These are phyloP conservation scores for Mixornis gularis DNA, from an alignment of 2,113 vertebrate species.

Conservation along the genomic window DNA sequence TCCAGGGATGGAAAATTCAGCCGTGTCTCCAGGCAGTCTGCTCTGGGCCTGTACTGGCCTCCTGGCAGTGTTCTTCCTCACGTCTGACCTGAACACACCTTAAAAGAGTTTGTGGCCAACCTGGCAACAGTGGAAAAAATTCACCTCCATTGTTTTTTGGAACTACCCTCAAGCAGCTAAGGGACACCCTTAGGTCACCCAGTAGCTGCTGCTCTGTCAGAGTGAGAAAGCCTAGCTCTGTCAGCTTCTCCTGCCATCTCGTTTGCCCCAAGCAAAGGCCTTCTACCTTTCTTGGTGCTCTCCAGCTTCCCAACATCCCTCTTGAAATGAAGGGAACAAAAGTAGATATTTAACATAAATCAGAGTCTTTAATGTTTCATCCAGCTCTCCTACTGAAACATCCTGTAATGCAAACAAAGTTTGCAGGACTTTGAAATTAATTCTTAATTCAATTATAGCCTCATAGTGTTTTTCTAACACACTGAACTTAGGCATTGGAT, in stretches of 20 bases:
- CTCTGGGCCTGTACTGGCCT: background rate
- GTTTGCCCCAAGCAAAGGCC: background rate
- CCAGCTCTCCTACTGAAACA: background rate
- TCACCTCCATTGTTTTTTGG: background rate
- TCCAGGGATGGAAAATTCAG: background rate
- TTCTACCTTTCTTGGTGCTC: background rate
- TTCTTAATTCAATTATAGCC: background rate
- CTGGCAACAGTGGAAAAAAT: background rate
- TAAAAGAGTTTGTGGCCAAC: background rate
- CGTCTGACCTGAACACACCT: accelerated
- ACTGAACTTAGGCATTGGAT: background rate
- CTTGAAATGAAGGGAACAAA: background rate
- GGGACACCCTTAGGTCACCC: background rate
- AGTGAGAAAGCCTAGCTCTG: background rate
- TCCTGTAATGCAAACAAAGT: background rate
- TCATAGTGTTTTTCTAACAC: background rate
- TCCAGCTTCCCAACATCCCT: background rate
- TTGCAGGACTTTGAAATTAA: background rate
- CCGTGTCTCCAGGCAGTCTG: background rate
- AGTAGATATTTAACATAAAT: background rate
- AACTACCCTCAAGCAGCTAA: background rate
- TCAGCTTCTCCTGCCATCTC: background rate
- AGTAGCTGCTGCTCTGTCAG: background rate
- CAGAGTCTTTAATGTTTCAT: background rate
- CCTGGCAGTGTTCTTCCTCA: accelerated